Evolutionary conservation across 2,113 vertebrate genomes (phyloP).

Genomic region (Chloropsis cyanopogon): DNA sequence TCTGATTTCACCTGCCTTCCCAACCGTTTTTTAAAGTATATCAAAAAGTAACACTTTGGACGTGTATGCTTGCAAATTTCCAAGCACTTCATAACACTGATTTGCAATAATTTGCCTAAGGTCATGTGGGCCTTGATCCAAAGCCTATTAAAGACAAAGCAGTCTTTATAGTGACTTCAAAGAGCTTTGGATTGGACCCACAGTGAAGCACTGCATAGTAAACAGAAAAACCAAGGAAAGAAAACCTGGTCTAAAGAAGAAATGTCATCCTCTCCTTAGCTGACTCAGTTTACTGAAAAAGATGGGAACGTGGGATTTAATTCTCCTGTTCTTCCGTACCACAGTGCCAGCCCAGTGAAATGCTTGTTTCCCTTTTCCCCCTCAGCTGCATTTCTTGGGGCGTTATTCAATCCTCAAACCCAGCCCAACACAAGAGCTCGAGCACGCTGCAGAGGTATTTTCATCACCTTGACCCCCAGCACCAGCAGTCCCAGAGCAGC

Average conservation of each 20-base stretch:
- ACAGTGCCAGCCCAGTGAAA: neutral
- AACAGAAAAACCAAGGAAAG: neutral
- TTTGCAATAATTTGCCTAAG: conserved; percentile 27
- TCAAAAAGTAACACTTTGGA: neutral
- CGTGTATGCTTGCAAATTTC: neutral
- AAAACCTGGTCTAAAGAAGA: neutral
- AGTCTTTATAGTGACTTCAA: conserved; percentile 46
- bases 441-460: neutral
- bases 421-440: neutral
- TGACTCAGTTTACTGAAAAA: neutral
- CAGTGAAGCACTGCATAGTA: neutral
- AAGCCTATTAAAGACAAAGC: conserved; percentile 30
- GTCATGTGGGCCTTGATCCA: conserved; percentile 11
- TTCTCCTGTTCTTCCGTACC: neutral
- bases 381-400: neutral
- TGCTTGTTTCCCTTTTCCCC: neutral
- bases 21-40: neutral
- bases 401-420: neutral
- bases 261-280: neutral
- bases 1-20: neutral
- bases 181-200: conserved; percentile 17
- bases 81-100: neutral
- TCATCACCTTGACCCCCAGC: neutral
- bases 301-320: fast-evolving
- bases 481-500: neutral